These are phyloP conservation scores for Agrochola lota DNA, from an alignment of 2,888 invertebrate species.

Conservation along the genomic window DNA sequence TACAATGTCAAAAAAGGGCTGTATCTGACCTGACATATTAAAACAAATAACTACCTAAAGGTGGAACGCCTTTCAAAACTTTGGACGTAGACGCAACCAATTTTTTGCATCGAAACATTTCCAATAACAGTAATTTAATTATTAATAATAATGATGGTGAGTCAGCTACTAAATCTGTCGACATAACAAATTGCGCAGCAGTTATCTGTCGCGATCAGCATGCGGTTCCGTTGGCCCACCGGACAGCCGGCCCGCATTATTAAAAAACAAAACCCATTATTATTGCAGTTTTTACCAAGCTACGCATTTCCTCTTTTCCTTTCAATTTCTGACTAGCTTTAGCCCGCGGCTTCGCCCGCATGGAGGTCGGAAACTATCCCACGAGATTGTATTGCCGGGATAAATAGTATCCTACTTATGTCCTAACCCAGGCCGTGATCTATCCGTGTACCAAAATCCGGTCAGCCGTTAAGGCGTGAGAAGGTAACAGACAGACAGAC, in stretches of 20 bases:
- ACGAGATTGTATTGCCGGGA: background rate
- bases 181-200: conserved; percentile 60
- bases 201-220: conserved; percentile 65
- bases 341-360: background rate
- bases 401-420: background rate
- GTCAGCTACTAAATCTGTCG: conserved; percentile 37
- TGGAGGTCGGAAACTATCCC: background rate
- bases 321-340: background rate
- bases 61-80: conserved; percentile 4
- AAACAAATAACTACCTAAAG: background rate
- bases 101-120: conserved; percentile 23
- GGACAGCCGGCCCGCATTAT: conserved; percentile 50
- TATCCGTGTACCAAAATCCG: background rate
- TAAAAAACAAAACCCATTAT: conserved; percentile 55
- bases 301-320: conserved; percentile 43
- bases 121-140: conserved; percentile 39
- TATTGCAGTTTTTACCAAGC: conserved; percentile 53
- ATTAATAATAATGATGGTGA: conserved; percentile 41
- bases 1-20: background rate
- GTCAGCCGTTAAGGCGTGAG: background rate
- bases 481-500: background rate
- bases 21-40: too few species aligned
- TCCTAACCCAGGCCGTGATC: background rate
- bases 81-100: conserved; percentile 5
- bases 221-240: conserved; percentile 34